Percentiles rank a stretch among this genome's conserved stretches.
phyloP scores from a whole-genome alignment of 2,888 invertebrate genomes.

The Catocala sponsa region DNA sequence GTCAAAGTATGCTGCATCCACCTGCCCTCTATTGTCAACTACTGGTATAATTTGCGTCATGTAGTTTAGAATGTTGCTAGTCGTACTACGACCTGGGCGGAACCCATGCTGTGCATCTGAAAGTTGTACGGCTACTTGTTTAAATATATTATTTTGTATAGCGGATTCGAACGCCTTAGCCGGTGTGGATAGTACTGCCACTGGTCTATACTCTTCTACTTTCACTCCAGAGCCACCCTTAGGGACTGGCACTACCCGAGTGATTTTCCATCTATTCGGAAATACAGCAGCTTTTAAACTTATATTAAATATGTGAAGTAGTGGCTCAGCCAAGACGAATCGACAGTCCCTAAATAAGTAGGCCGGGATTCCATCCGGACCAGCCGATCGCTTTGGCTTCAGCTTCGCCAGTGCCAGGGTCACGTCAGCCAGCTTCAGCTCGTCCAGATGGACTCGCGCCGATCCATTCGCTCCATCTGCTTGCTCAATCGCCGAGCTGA shows the following conservation, averaged over 20 bases:
- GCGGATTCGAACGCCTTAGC: too few relatives aligned
- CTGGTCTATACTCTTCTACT: too few relatives aligned
- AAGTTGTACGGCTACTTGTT: too few relatives aligned
- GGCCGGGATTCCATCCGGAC: slow-evolving; percentile 15
- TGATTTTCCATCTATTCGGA: slow-evolving; percentile 15
- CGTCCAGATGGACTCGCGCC: slow-evolving; percentile 12
- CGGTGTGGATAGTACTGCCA: too few relatives aligned
- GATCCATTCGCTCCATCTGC: slow-evolving; percentile 1
- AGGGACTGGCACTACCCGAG: not conserved
- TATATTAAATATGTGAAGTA: slow-evolving; percentile 6
- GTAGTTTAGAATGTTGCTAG: too few relatives aligned
- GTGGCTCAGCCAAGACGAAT: slow-evolving; percentile 1
- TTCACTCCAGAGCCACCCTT: too few relatives aligned
- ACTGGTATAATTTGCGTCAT: too few relatives aligned
- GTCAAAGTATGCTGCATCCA: too few relatives aligned
- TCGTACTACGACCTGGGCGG: too few relatives aligned
- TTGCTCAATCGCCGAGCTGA: not conserved
- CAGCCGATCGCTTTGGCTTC: slow-evolving; percentile 6
- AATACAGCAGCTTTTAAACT: slow-evolving; percentile 4
- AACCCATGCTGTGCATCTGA: too few relatives aligned
- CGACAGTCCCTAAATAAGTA: slow-evolving; percentile 17
- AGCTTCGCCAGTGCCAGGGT: not conserved
- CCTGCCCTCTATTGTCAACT: too few relatives aligned
- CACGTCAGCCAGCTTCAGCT: slow-evolving; percentile 6
- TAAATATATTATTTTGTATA: too few relatives aligned